Evolutionary conservation across 1,140 invertebrate genomes (phyloP).

Genomic region (Bacillus rossius): DNA sequence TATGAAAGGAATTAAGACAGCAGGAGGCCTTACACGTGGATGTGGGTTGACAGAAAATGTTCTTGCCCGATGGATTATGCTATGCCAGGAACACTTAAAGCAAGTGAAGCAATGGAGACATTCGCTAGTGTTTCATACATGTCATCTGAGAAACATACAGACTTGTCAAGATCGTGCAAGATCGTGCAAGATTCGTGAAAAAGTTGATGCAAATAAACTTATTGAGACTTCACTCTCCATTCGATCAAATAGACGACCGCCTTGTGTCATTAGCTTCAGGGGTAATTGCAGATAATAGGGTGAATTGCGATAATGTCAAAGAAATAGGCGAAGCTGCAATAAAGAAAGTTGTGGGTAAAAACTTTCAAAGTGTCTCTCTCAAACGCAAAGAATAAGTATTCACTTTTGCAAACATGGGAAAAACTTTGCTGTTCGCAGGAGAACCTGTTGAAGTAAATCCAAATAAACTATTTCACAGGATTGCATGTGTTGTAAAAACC

Average conservation of each 20-base stretch:
- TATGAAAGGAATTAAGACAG: slow-evolving; percentile 28
- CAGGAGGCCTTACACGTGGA: slow-evolving; percentile 29
- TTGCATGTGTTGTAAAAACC: no score
- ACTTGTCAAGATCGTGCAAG: slow-evolving; percentile 19
- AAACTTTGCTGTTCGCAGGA: no score
- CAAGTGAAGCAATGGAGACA: slow-evolving; percentile 15
- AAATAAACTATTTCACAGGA: no score
- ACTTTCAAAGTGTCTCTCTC: no score
- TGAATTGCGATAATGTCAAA: slow-evolving; percentile 2
- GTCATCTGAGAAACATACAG: slow-evolving; percentile 20
- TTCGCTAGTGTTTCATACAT: slow-evolving; percentile 14
- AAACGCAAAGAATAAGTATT: no score
- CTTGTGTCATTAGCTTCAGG: neutral
- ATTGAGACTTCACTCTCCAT: slow-evolving; percentile 2
- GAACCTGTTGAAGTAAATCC: no score
- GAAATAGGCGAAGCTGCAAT: neutral
- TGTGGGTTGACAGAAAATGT: slow-evolving; percentile 23
- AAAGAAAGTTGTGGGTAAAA: no score
- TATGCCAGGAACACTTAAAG: neutral
- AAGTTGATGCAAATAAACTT: slow-evolving; percentile 3
- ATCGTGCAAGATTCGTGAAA: neutral
- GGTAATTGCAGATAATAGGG: neutral
- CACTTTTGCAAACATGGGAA: no score
- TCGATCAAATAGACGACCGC: neutral
- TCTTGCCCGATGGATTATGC: slow-evolving; percentile 20